A percentile compares a stretch with the other conserved stretches of the same genome.
Conservation (phyloP, 37 sponge, comb jelly and placozoan species). For the Theonella swinhoei region DNA sequence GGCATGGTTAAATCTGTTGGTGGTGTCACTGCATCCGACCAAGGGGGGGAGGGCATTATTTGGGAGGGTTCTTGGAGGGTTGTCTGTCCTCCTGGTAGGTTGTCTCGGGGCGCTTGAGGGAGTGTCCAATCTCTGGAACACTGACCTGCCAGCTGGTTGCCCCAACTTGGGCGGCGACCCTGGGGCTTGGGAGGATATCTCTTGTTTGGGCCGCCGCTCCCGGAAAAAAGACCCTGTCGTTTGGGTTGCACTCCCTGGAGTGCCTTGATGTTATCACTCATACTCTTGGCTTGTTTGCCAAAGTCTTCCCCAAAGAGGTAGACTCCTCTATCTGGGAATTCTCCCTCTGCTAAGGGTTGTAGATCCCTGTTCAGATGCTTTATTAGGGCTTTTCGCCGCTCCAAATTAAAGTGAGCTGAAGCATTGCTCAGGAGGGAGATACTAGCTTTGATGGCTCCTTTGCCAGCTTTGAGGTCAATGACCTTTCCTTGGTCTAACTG, state of each 20-base stretch:
- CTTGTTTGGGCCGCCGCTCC: too few relatives aligned
- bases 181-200: slow-evolving; percentile 19
- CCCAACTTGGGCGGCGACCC: slow-evolving; percentile 31
- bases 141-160: too few relatives aligned
- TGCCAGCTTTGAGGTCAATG: neutral
- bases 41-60: neutral
- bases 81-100: neutral
- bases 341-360: slow-evolving; percentile 1
- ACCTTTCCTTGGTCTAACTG: neutral
- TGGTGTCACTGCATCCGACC: too few relatives aligned
- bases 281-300: too few relatives aligned
- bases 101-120: neutral
- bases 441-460: neutral
- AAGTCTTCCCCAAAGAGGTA: too few relatives aligned
- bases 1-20: too few relatives aligned
- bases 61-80: neutral
- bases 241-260: slow-evolving; percentile 11
- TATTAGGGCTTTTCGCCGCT: slow-evolving; percentile 16
- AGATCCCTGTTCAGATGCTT: too few relatives aligned
- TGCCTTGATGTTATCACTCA: slow-evolving; percentile 1
- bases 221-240: slow-evolving; percentile 29
- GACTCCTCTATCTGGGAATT: slow-evolving; percentile 21
- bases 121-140: slow-evolving; percentile 9
- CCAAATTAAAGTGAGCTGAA: slow-evolving; percentile 29
- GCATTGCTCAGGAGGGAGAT: slow-evolving; percentile 8